A percentile compares a stretch with the other conserved stretches of the same genome.
Conservation (phyloP, 2,113 vertebrate genomes). For the Aphyosemion australe region DNA sequence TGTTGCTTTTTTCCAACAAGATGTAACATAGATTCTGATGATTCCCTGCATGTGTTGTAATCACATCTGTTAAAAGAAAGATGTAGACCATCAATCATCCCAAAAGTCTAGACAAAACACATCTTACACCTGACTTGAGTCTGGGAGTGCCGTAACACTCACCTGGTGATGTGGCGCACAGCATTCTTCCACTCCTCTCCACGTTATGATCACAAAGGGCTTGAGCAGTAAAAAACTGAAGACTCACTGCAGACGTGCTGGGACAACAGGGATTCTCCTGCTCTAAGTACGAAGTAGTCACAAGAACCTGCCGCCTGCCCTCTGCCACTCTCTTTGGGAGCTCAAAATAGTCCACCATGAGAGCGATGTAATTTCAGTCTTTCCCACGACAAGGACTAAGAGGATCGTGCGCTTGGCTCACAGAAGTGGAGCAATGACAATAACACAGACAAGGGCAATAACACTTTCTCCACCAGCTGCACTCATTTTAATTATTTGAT, state of each 20-base stretch:
- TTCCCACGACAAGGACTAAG: slow-evolving; percentile 80
- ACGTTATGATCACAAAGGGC: slow-evolving; percentile 49
- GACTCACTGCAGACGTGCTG: slow-evolving; percentile 57
- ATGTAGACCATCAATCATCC: slow-evolving; percentile 9
- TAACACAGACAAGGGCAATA: slow-evolving; percentile 51
- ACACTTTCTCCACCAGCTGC: slow-evolving; percentile 27
- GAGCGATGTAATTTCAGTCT: slow-evolving; percentile 86
- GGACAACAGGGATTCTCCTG: slow-evolving; percentile 67
- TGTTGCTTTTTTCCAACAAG: not conserved
- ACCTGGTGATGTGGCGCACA: slow-evolving; percentile 80
- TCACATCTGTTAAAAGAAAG: slow-evolving; percentile 46
- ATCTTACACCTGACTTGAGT: slow-evolving; percentile 52
- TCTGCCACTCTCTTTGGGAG: slow-evolving; percentile 73
- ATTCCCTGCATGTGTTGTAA: slow-evolving; percentile 26
- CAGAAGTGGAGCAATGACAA: slow-evolving; percentile 62
- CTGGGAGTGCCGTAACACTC: slow-evolving; percentile 64
- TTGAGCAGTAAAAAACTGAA: slow-evolving; percentile 50
- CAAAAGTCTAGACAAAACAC: slow-evolving; percentile 46
- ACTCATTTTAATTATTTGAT: slow-evolving; percentile 31
- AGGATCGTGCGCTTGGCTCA: slow-evolving; percentile 63
- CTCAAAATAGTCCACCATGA: slow-evolving; percentile 82
- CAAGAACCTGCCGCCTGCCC: slow-evolving; percentile 77
- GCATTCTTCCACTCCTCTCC: slow-evolving; percentile 76
- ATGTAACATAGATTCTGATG: slow-evolving; percentile 5
- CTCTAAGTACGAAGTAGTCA: slow-evolving; percentile 65